phyloP scores from a whole-genome alignment of 2,888 invertebrate species.

The Lissocephala sabroskyi region DNA sequence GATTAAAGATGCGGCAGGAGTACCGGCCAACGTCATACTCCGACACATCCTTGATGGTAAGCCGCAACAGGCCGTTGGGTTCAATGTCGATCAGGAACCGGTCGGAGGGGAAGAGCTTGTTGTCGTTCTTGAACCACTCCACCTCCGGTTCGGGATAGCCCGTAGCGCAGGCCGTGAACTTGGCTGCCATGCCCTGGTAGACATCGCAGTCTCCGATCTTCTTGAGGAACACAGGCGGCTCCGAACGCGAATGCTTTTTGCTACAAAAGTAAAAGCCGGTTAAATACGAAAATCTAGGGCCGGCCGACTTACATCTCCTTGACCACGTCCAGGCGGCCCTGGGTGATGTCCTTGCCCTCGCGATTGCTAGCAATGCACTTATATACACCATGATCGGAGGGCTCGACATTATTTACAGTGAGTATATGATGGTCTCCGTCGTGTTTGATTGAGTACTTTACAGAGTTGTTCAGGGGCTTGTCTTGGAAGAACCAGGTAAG shows the following conservation, averaged over 20 bases:
- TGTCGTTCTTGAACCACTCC: slow-evolving; percentile 88
- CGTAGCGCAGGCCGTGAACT: slow-evolving; percentile 93
- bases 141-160: slow-evolving; percentile 91
- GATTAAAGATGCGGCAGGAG: slow-evolving; percentile 86
- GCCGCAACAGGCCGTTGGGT: slow-evolving; percentile 80
- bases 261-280: too few species aligned
- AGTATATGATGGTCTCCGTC: slow-evolving; percentile 87
- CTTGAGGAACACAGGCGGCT: slow-evolving; percentile 91
- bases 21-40: slow-evolving; percentile 89
- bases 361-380: slow-evolving; percentile 85
- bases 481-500: slow-evolving; percentile 91
- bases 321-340: slow-evolving; percentile 83
- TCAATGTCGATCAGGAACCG: slow-evolving; percentile 88
- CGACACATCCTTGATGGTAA: slow-evolving; percentile 85
- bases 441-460: slow-evolving; percentile 82
- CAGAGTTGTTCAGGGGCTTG: slow-evolving; percentile 78
- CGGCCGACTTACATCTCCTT: slow-evolving; percentile 83
- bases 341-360: slow-evolving; percentile 85
- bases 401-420: slow-evolving; percentile 80
- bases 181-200: slow-evolving; percentile 89
- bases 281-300: too few species aligned
- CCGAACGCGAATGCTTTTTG: slow-evolving; percentile 81
- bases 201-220: slow-evolving; percentile 91
- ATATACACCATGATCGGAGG: slow-evolving; percentile 82
- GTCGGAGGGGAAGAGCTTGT: slow-evolving; percentile 85